These are phyloP conservation scores for Numenius arquata DNA, from an alignment of 2,113 vertebrate species.

Conservation along the genomic window DNA sequence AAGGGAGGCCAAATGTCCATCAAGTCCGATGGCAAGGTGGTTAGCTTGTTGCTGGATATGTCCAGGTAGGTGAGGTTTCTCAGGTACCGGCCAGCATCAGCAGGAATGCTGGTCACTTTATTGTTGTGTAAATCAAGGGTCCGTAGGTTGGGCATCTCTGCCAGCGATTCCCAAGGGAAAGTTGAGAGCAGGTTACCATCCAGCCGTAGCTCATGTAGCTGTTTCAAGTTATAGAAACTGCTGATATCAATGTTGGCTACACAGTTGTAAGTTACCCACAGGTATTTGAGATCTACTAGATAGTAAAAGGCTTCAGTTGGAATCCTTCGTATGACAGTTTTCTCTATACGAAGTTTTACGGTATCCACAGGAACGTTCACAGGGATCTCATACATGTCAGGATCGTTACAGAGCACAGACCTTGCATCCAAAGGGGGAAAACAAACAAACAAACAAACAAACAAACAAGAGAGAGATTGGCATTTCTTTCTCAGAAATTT, in stretches of 20 bases:
- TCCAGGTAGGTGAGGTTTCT: slow-evolving; percentile 90
- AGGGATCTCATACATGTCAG: slow-evolving; percentile 92
- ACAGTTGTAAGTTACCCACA: slow-evolving; percentile 94
- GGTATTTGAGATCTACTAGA: slow-evolving; percentile 86
- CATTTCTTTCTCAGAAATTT: not conserved
- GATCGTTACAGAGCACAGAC: slow-evolving; percentile 91
- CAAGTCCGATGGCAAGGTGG: slow-evolving; percentile 86
- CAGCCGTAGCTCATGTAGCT: slow-evolving; percentile 89
- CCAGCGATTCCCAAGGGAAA: slow-evolving; percentile 93
- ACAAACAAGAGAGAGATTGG: not conserved
- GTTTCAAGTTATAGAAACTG: slow-evolving; percentile 94
- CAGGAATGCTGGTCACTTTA: slow-evolving; percentile 78
- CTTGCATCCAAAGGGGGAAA: slow-evolving; percentile 56
- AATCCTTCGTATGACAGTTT: slow-evolving; percentile 83
- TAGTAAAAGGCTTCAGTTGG: slow-evolving; percentile 95
- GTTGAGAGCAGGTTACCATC: slow-evolving; percentile 87
- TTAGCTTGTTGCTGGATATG: slow-evolving; percentile 93
- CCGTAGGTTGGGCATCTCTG: slow-evolving; percentile 85
- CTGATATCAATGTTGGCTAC: slow-evolving; percentile 81
- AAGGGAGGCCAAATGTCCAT: slow-evolving; percentile 93
- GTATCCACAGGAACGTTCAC: slow-evolving; percentile 90
- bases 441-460: not conserved
- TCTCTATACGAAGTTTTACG: slow-evolving; percentile 91
- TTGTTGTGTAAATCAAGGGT: slow-evolving; percentile 95
- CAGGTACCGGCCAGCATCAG: slow-evolving; percentile 79